phyloP scores from a whole-genome alignment of 2,888 invertebrate species.

The Hirudinaria manillensis region DNA sequence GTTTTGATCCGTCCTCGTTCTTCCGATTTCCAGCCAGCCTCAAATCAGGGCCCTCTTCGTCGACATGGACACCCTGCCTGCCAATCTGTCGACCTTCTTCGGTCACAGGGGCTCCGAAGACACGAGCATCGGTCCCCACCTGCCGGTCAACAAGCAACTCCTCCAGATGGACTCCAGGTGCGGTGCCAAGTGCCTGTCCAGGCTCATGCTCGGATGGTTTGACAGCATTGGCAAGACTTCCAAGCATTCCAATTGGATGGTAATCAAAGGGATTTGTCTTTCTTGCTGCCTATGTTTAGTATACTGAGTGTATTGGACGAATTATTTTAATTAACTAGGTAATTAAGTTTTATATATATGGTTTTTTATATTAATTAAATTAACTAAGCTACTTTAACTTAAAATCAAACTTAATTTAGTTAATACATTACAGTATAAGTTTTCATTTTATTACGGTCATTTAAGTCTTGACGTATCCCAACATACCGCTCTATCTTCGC shows the following conservation, averaged over 20 bases:
- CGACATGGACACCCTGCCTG: constrained; percentile 36
- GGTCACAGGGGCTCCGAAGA: constrained; percentile 39
- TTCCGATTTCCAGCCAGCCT: background rate
- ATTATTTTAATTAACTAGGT: too few species aligned
- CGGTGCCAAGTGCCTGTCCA: constrained; percentile 42
- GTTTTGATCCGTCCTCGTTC: background rate
- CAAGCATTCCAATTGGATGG: constrained; percentile 50
- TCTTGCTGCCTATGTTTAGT: too few species aligned
- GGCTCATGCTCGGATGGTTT: constrained; percentile 44
- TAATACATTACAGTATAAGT: too few species aligned
- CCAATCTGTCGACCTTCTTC: constrained; percentile 36
- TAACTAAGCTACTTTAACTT: too few species aligned
- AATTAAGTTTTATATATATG: background rate
- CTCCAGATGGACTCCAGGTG: constrained; percentile 39
- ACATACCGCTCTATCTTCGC: background rate
- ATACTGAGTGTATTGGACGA: too few species aligned
- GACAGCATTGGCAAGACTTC: constrained; percentile 35
- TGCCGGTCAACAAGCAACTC: constrained; percentile 43
- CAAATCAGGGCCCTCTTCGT: constrained; percentile 42
- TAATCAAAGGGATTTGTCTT: constrained; percentile 28
- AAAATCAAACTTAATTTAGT: too few species aligned
- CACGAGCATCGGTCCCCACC: constrained; percentile 59
- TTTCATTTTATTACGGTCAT: background rate
- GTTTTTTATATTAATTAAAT: background rate
- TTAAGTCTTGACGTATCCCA: too few species aligned